A percentile compares a stretch with the other conserved stretches of the same genome.
phyloP scores from a whole-genome alignment of 2,797 vertebrate species.

The Silurus lanzhouensis region DNA sequence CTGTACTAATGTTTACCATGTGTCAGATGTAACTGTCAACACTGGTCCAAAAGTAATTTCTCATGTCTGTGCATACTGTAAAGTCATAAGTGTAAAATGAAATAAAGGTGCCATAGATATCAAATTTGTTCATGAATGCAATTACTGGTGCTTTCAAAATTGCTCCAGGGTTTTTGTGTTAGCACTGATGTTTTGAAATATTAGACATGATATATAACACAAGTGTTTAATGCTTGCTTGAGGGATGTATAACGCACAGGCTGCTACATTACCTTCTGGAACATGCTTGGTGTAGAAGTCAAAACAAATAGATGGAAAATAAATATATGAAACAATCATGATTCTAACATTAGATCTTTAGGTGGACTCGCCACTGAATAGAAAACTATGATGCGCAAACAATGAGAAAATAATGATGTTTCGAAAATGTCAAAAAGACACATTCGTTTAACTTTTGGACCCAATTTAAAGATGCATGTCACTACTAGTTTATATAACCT shows the following conservation, averaged over 20 bases:
- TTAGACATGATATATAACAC: constrained; percentile 34
- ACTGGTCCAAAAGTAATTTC: constrained; percentile 37
- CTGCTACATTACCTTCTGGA: not conserved
- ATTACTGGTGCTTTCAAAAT: constrained; percentile 69
- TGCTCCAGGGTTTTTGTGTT: constrained; percentile 67
- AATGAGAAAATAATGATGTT: not conserved
- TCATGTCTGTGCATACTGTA: constrained; percentile 16
- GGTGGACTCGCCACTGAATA: not conserved
- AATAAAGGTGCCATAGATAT: constrained; percentile 61
- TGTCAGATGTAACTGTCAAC: constrained; percentile 31
- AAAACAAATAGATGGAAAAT: constrained; percentile 3
- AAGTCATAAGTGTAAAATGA: constrained; percentile 29
- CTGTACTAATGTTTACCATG: constrained; percentile 27
- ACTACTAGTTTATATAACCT: too few species aligned
- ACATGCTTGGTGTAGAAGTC: too few species aligned
- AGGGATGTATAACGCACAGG: not conserved
- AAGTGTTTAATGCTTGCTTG: not conserved
- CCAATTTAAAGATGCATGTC: too few species aligned
- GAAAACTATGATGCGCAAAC: not conserved
- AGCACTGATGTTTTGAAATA: constrained; percentile 46
- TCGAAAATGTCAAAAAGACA: too few species aligned
- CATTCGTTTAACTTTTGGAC: not conserved
- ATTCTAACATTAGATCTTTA: not conserved
- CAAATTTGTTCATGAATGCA: constrained; percentile 69
- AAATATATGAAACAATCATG: not conserved